Percentiles rank a stretch among this genome's conserved stretches.
phyloP scores from a whole-genome alignment of 1,140 invertebrate species.

The Drosophila santomea region DNA sequence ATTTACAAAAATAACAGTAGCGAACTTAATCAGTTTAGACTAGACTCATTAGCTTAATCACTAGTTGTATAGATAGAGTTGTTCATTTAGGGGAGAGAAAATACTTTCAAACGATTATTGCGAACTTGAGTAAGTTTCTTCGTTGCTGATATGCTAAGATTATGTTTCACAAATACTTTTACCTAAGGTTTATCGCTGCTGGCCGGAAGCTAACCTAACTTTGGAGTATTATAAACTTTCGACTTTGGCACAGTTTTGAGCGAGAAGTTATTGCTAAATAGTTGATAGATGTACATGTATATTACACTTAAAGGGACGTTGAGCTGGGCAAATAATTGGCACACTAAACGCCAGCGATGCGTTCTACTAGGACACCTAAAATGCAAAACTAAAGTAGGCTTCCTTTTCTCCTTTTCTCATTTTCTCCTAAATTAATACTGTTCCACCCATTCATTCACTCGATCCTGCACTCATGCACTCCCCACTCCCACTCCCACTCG shows the following conservation, averaged over 20 bases:
- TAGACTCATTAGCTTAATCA: constrained; percentile 41
- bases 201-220: not conserved
- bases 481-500: constrained; percentile 12
- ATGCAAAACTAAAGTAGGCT: constrained; percentile 42
- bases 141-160: constrained; percentile 54
- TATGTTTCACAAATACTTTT: constrained; percentile 58
- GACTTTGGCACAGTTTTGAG: constrained; percentile 42
- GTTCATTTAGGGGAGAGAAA: constrained; percentile 39
- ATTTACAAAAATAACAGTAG: constrained; percentile 56
- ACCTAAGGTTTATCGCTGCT: constrained; percentile 15
- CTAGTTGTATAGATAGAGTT: constrained; percentile 28
- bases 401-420: not conserved
- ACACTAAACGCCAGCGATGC: constrained; percentile 16
- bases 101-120: constrained; percentile 35
- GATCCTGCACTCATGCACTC: constrained; percentile 1
- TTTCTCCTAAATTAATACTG: constrained; percentile 47
- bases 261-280: constrained; percentile 9
- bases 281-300: not conserved
- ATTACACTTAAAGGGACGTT: constrained; percentile 34
- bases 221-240: not conserved
- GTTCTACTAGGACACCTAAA: constrained; percentile 37
- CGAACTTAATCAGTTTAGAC: constrained; percentile 44
- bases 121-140: constrained; percentile 29
- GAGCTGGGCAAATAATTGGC: constrained; percentile 49
- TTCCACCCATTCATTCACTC: constrained; percentile 47